A percentile compares a stretch with the other conserved stretches of the same genome.
Conservation (phyloP, 2,113 vertebrate genomes). For the Cephalopholis sonnerati region DNA sequence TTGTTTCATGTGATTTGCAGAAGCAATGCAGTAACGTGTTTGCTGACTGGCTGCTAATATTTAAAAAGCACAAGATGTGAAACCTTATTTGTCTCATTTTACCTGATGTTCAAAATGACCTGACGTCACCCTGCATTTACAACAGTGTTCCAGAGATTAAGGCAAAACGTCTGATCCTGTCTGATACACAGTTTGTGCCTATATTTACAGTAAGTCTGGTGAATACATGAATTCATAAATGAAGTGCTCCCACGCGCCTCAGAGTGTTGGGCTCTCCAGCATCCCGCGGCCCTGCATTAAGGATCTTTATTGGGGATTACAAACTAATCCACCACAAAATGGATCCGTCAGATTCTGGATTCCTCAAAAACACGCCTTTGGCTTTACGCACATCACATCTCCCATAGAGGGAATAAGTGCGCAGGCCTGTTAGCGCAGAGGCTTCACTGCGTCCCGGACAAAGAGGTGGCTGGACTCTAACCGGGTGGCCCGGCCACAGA, state of each 20-base stretch:
- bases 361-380: too few species aligned
- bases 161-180: too few species aligned
- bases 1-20: too few species aligned
- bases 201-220: neutral
- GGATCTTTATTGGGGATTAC: neutral
- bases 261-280: too few species aligned
- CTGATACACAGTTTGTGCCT: too few species aligned
- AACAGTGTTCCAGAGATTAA: too few species aligned
- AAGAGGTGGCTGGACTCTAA: neutral
- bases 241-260: neutral
- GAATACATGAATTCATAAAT: neutral
- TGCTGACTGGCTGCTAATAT: too few species aligned
- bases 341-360: neutral
- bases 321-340: neutral
- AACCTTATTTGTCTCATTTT: too few species aligned
- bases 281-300: neutral
- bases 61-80: too few species aligned
- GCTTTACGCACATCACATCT: neutral
- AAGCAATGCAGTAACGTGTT: too few species aligned
- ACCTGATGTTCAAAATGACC: too few species aligned
- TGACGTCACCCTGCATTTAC: too few species aligned
- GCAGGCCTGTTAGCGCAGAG: neutral
- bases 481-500: constrained; percentile 38
- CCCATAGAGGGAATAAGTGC: neutral
- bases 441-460: neutral